A percentile compares a stretch with the other conserved stretches of the same genome.
Conservation (phyloP, 2,113 vertebrate species). For the Sprattus sprattus region DNA sequence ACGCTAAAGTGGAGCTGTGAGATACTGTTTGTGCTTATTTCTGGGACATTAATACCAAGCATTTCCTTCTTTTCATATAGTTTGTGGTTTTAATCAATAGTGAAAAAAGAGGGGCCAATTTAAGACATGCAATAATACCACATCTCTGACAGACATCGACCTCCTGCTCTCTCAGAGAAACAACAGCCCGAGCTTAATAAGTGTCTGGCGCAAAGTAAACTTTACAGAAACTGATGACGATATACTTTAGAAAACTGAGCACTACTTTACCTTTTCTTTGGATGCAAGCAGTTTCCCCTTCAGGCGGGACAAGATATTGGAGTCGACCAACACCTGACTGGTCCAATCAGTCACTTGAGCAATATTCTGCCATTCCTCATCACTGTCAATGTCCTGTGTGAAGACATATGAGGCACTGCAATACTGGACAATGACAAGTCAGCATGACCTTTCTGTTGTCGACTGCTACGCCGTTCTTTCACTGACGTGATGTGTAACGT, state of each 20-base stretch:
- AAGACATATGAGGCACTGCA: background rate
- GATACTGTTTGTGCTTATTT: too few relatives aligned
- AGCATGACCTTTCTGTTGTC: background rate
- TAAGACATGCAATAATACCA: background rate
- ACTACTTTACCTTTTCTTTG: constrained; percentile 75
- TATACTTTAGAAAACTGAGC: background rate
- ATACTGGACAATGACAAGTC: background rate
- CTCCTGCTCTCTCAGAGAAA: background rate
- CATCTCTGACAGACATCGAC: background rate
- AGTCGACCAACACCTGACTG: constrained; percentile 51
- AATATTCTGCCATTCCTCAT: constrained; percentile 80
- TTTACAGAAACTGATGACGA: constrained; percentile 4
- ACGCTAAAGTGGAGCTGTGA: too few relatives aligned
- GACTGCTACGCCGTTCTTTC: background rate
- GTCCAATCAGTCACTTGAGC: constrained; percentile 64
- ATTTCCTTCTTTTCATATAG: background rate
- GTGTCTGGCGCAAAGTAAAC: background rate
- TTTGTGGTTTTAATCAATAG: background rate
- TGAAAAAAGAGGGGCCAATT: background rate
- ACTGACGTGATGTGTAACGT: background rate
- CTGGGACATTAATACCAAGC: background rate
- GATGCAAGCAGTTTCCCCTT: constrained; percentile 66
- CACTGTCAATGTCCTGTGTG: constrained; percentile 73
- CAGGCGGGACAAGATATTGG: constrained; percentile 63
- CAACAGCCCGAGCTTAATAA: background rate